These are phyloP conservation scores for Jacana jacana DNA, from an alignment of 2,113 vertebrate species.

Conservation along the genomic window DNA sequence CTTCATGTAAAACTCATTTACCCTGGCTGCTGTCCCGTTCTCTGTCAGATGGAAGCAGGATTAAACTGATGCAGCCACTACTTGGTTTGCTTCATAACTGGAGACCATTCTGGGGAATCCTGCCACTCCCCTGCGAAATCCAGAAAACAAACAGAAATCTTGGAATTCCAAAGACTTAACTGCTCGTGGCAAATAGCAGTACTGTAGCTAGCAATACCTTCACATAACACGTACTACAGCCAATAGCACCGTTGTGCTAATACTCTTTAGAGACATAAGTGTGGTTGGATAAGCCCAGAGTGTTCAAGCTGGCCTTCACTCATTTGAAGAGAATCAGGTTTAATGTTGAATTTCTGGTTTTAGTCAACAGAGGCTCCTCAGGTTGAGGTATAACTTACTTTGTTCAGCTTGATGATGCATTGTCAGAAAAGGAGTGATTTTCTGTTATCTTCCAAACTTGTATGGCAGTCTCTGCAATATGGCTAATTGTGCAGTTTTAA, in stretches of 20 bases:
- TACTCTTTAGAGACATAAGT: neutral
- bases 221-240: fast-evolving
- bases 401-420: neutral
- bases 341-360: neutral
- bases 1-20: neutral
- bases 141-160: neutral
- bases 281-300: neutral
- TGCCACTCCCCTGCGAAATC: neutral
- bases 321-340: neutral
- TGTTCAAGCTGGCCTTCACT: neutral
- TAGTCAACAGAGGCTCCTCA: neutral
- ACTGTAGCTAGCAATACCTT: neutral
- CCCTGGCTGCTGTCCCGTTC: neutral
- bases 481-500: neutral
- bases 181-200: neutral
- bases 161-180: neutral
- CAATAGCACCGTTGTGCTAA: neutral
- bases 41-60: neutral
- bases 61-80: neutral
- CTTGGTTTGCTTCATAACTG: neutral
- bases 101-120: neutral
- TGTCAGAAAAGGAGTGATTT: neutral
- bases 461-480: neutral
- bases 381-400: neutral
- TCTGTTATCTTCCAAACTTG: neutral